These are phyloP conservation scores for Talpa occidentalis DNA, from an alignment of 2,113 vertebrate species.

Conservation along the genomic window DNA sequence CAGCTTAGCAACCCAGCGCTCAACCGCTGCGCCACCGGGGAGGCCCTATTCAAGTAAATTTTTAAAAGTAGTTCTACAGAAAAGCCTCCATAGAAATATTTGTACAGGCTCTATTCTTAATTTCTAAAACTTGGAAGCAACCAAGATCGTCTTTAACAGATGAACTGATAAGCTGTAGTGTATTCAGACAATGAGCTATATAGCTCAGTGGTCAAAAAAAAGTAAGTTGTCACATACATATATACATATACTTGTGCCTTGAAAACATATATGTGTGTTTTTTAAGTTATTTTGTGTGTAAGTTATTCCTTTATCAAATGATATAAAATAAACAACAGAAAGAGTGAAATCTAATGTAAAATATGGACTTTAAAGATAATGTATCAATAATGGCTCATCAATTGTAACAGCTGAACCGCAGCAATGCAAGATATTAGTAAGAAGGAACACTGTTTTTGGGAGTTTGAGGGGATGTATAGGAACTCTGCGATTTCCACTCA, in stretches of 20 bases:
- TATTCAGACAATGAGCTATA: not conserved
- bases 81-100: not conserved
- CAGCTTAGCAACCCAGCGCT: no score
- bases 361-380: not conserved
- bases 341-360: not conserved
- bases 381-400: not conserved
- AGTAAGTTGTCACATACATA: not conserved
- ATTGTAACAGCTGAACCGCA: not conserved
- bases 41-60: no score
- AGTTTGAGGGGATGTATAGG: not conserved
- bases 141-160: not conserved
- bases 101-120: not conserved
- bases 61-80: not conserved
- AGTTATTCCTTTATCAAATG: not conserved
- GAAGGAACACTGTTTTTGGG: not conserved
- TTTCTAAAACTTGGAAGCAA: not conserved
- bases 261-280: no score
- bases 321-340: not conserved
- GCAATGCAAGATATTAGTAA: not conserved
- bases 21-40: no score
- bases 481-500: not conserved
- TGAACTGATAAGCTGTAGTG: not conserved
- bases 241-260: no score
- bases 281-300: no score
- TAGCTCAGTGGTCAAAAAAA: not conserved